Conservation (phyloP, 2,113 vertebrate species). For the Cairina moschata region DNA sequence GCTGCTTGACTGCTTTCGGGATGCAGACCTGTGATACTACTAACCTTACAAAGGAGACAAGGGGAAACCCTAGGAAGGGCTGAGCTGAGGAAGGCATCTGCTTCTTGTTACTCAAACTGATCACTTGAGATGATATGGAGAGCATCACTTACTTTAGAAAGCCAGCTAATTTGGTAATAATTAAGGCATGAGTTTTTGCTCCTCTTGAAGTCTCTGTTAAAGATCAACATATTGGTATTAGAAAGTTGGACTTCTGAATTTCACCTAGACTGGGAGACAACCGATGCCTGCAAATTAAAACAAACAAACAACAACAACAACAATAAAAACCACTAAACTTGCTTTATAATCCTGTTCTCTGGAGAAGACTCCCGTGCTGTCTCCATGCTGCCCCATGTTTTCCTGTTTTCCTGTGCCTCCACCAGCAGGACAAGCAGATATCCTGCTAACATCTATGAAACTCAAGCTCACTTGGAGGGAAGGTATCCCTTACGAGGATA, state of each 20-base stretch:
- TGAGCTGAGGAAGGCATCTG: not conserved
- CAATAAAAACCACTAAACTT: not conserved
- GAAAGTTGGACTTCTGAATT: not conserved
- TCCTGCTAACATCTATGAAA: rapidly evolving
- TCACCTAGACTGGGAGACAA: not conserved
- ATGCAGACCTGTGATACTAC: not conserved
- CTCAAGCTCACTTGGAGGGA: not conserved
- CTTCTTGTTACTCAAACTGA: not conserved
- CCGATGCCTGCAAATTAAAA: not conserved
- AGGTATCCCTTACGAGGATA: not conserved
- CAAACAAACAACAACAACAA: too few relatives aligned
- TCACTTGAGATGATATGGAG: not conserved
- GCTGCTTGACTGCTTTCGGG: not conserved
- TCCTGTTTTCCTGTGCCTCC: not conserved
- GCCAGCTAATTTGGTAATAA: not conserved
- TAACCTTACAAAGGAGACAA: not conserved
- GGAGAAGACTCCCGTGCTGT: not conserved
- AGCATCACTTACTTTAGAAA: not conserved
- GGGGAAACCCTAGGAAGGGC: not conserved
- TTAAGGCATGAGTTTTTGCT: not conserved
- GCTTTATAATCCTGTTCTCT: not conserved
- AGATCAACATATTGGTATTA: not conserved
- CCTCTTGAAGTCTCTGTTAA: not conserved
- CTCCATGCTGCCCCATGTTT: not conserved
- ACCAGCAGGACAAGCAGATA: not conserved